Evolutionary conservation across 2,888 invertebrate species (phyloP).

Genomic region (Charanyca ferruginea): DNA sequence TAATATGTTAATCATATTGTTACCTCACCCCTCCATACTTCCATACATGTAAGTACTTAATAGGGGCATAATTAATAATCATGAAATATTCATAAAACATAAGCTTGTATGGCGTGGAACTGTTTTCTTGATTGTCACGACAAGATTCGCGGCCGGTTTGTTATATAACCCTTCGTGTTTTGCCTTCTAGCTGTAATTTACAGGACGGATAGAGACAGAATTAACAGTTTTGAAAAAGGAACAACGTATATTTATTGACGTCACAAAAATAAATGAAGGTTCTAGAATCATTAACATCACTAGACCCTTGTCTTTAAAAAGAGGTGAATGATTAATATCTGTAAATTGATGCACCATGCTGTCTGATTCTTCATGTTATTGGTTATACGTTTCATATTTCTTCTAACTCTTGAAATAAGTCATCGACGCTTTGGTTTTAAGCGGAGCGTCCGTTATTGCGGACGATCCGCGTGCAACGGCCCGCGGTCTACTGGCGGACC

Average conservation of each 20-base stretch:
- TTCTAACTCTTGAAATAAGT: too few species aligned
- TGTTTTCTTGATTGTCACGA: slow-evolving; percentile 39
- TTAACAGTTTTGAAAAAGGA: background rate
- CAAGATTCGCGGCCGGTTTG: slow-evolving; percentile 31
- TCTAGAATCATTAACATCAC: background rate
- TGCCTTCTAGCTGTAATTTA: slow-evolving; percentile 21
- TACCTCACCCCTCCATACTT: slow-evolving; percentile 38
- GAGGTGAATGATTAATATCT: too few species aligned
- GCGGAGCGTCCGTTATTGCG: too few species aligned
- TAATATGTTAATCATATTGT: slow-evolving; percentile 65
- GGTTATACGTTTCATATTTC: too few species aligned
- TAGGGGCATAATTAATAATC: slow-evolving; percentile 63
- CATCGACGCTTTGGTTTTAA: too few species aligned
- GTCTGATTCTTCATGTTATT: too few species aligned
- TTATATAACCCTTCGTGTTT: slow-evolving; percentile 13
- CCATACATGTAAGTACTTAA: slow-evolving; percentile 31
- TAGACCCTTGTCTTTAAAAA: too few species aligned
- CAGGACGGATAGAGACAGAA: background rate
- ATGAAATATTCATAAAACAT: slow-evolving; percentile 78
- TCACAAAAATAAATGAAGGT: background rate
- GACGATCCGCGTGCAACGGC: background rate
- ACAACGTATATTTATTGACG: background rate
- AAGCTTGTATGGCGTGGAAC: slow-evolving; percentile 57
- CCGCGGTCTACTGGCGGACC: background rate
- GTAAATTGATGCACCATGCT: too few species aligned